Evolutionary conservation across 2,888 invertebrate species (phyloP).

Genomic region (Gerris lacustris): DNA sequence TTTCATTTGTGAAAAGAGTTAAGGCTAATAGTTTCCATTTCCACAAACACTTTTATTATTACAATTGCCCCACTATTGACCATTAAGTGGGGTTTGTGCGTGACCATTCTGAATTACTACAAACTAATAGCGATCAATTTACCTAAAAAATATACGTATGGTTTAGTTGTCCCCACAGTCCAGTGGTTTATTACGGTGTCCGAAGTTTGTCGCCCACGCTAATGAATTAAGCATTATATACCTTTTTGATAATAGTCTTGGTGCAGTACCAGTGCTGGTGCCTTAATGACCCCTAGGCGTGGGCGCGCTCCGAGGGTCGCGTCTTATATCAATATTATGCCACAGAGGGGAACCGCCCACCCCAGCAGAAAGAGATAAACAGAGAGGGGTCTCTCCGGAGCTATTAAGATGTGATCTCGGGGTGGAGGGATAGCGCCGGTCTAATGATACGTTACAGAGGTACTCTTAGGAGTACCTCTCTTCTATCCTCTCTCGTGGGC

Average conservation of each 20-base stretch:
- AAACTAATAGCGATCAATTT: not conserved
- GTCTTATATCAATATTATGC: constrained; percentile 5
- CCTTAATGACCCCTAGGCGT: constrained; percentile 1
- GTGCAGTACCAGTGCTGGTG: not conserved
- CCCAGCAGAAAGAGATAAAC: not conserved
- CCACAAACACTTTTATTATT: too few species aligned
- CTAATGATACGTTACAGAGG: not conserved
- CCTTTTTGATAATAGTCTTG: constrained; percentile 3
- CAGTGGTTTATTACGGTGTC: not conserved
- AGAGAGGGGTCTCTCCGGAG: not conserved
- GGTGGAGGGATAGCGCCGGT: constrained; percentile 1
- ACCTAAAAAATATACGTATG: not conserved
- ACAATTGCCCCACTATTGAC: too few species aligned
- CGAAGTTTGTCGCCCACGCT: not conserved
- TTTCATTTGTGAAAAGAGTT: too few species aligned
- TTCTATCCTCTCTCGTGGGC: not conserved
- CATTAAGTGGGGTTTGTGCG: too few species aligned
- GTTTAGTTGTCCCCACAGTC: not conserved
- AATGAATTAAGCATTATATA: constrained; percentile 2
- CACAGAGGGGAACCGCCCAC: not conserved
- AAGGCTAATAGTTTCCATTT: too few species aligned
- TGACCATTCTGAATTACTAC: not conserved
- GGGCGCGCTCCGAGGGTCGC: not conserved
- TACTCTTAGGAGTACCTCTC: not conserved
- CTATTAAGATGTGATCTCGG: constrained; percentile 5